Conservation (phyloP, 1,140 invertebrate genomes). For the Drosophila navojoa region DNA sequence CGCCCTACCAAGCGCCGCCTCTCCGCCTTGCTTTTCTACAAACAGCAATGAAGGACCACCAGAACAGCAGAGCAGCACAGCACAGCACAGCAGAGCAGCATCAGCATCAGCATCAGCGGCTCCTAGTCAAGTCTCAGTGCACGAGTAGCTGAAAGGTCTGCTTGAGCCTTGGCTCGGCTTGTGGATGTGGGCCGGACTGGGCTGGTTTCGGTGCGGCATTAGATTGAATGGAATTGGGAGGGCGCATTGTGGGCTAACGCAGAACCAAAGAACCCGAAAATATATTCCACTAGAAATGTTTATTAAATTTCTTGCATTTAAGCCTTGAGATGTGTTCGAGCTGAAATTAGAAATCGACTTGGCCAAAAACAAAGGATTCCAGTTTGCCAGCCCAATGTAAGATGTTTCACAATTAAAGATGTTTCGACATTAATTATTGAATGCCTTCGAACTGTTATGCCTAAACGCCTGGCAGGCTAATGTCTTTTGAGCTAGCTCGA, state of each 20-base stretch:
- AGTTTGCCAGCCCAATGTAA: conserved; percentile 4
- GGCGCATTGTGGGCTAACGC: conserved; percentile 14
- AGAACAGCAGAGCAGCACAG: conserved; percentile 31
- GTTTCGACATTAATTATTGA: conserved; percentile 38
- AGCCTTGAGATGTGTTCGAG: conserved; percentile 56
- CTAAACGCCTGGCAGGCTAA: background rate
- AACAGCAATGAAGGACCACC: conserved; percentile 49
- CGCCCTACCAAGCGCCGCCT: conserved; percentile 29
- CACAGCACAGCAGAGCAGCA: conserved; percentile 30
- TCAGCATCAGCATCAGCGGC: conserved; percentile 26
- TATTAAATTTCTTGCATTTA: conserved; percentile 82
- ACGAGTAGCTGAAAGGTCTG: conserved; percentile 36
- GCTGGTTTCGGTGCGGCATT: conserved; percentile 6
- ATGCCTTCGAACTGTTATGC: conserved; percentile 23
- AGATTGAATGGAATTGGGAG: conserved; percentile 1
- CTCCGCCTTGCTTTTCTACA: conserved; percentile 67
- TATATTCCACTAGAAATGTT: conserved; percentile 76
- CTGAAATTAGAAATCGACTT: conserved; percentile 56
- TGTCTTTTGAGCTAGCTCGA: background rate
- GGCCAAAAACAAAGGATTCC: conserved; percentile 41
- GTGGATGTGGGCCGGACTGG: conserved; percentile 27
- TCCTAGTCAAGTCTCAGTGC: conserved; percentile 51
- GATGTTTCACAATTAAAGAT: conserved; percentile 27
- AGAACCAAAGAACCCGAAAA: conserved; percentile 58
- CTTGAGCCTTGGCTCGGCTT: conserved; percentile 31